A percentile compares a stretch with the other conserved stretches of the same genome.
phyloP scores from a whole-genome alignment of 1,140 invertebrate genomes.

The Drosophila saltans region DNA sequence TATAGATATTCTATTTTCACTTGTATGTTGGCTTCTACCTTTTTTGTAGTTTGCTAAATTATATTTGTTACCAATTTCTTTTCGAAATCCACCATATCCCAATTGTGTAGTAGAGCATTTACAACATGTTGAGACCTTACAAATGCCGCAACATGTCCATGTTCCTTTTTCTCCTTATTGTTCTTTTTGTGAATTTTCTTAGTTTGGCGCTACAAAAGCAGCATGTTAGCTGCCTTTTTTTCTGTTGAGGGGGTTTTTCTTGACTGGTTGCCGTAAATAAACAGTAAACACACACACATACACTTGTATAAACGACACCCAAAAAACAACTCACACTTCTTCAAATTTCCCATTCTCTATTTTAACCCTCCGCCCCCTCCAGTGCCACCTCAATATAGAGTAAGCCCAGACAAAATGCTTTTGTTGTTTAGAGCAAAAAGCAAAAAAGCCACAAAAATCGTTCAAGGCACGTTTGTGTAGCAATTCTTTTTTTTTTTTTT shows the following conservation, averaged over 20 bases:
- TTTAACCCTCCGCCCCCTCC: constrained; percentile 6
- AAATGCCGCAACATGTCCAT: constrained; percentile 38
- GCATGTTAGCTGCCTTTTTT: constrained; percentile 77
- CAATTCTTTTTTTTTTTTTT: constrained; percentile 37
- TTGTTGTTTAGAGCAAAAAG: constrained; percentile 79
- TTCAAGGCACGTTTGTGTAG: constrained; percentile 77
- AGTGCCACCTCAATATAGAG: constrained; percentile 15
- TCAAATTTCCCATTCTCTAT: background rate
- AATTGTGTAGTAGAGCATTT: background rate
- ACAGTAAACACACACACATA: constrained; percentile 69
- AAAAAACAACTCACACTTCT: constrained; percentile 46
- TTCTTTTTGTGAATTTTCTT: constrained; percentile 62
- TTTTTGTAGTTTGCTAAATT: too few species aligned
- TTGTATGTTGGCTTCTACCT: too few species aligned
- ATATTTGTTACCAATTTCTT: background rate
- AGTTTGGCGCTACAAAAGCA: constrained; percentile 76
- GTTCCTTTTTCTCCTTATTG: constrained; percentile 43
- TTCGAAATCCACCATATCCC: background rate
- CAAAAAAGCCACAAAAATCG: constrained; percentile 81
- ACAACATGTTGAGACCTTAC: constrained; percentile 14
- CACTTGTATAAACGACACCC: constrained; percentile 20
- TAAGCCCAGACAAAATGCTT: constrained; percentile 65
- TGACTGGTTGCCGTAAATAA: constrained; percentile 79
- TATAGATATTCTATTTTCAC: too few species aligned
- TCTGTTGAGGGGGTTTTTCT: constrained; percentile 62